Evolutionary conservation across 2,888 invertebrate genomes (phyloP), one percentile per base, ranked within the genome.

Genomic region (Ormyrus nitidulus): DNA sequence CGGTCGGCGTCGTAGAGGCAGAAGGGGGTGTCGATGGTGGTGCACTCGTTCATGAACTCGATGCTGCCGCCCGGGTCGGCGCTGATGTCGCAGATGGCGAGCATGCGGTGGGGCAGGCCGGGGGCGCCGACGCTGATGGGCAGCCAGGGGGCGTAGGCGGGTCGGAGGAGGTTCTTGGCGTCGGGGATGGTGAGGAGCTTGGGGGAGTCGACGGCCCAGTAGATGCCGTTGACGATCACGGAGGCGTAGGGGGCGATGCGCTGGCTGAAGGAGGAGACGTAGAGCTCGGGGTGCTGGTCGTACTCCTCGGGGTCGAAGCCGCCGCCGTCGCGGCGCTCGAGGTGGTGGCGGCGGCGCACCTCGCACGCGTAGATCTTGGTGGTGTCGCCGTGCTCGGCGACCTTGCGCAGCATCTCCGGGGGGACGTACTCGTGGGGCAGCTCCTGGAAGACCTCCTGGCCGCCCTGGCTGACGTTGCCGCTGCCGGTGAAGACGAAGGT

Each of bases 1-100:
- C 98, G 94, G 90, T 99, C 98, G 6, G 99, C 99, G 89, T 99
- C 99, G 89, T 99, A 99, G n/a, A 99, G 93, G 89, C 98, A 98
- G 91, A 99, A 99, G 0, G 99, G 99, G 3, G 97, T 98, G 89
- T 99, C 99, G 80, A 99, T 99, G 0, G 99, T 99, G 0, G 99
- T 99, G 89, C 99, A 99, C 89, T 99, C 99, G 87, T 98, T 98
- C 99, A 99, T 99, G 89, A 99, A 99, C 91, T 99, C 99, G 78
- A 99, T 98, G 58, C 98, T 98, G 76, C 98, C 98, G 0, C 99
- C 99, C 0, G 99, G 99, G 91, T 99, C 99, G 0, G 99, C 99
- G 0, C 98, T 98, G 87, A 99, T 99, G 90, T 99, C 99, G 90
- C 99, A 99, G 86, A 99, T 98, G 5, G 95, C 97, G 82, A 99